Percentiles rank a stretch among this genome's conserved stretches.
phyloP scores from a whole-genome alignment of 2,797 vertebrate species.

The Pogoniulus pusillus region DNA sequence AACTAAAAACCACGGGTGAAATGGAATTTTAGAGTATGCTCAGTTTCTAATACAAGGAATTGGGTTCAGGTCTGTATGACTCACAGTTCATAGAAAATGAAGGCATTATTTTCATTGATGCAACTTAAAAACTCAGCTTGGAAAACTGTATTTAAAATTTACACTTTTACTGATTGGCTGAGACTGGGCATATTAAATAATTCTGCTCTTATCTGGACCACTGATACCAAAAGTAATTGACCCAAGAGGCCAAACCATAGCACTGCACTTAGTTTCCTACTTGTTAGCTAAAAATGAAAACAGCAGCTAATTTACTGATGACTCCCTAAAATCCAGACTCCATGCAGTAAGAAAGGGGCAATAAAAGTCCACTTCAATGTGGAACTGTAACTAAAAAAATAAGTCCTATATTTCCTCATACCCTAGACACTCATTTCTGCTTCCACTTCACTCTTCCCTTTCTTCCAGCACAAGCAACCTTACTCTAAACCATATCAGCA shows the following conservation, averaged over 20 bases:
- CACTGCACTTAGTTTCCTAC: not conserved
- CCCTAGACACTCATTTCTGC: not conserved
- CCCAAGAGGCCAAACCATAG: not conserved
- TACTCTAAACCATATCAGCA: not conserved
- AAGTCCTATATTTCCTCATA: not conserved
- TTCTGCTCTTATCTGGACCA: not conserved
- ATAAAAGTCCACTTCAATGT: not conserved
- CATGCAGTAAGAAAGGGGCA: not conserved
- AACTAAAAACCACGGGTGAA: not conserved
- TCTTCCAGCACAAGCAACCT: not conserved
- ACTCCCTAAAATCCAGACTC: not conserved
- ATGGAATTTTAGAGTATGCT: slow-evolving; percentile 19
- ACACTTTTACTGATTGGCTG: not conserved
- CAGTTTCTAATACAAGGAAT: not conserved
- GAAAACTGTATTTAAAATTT: not conserved
- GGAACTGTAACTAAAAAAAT: not conserved
- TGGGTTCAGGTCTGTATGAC: not conserved
- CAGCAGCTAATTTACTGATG: not conserved
- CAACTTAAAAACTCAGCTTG: not conserved
- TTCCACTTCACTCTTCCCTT: not conserved
- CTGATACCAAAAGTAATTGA: not conserved
- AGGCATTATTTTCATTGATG: not conserved
- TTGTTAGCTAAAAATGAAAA: not conserved
- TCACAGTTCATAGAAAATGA: not conserved
- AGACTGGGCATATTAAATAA: not conserved